These are phyloP conservation scores for Peromyscus eremicus DNA, from an alignment of 2,797 vertebrate genomes.

Conservation along the genomic window DNA sequence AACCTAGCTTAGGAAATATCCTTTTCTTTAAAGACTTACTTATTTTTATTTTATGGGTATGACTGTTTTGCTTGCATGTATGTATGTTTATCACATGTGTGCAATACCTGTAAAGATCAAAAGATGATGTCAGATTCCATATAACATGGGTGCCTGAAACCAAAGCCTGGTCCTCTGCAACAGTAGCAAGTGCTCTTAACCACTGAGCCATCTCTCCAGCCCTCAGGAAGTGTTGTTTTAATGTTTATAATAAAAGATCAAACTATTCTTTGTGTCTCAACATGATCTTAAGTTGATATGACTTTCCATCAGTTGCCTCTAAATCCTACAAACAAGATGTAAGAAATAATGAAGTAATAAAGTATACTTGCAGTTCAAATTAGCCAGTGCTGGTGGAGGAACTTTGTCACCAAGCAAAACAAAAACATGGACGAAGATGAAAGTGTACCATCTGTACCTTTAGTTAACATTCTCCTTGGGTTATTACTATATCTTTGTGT, in stretches of 20 bases:
- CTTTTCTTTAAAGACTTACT: not conserved
- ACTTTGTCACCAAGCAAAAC: not conserved
- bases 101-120: not conserved
- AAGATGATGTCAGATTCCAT: not conserved
- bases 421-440: not conserved
- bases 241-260: not conserved
- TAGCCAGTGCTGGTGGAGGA: not conserved
- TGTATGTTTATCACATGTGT: not conserved
- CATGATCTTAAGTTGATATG: not conserved
- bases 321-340: not conserved
- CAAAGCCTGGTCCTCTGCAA: no score
- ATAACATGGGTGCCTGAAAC: not conserved
- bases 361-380: not conserved
- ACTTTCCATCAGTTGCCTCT: not conserved
- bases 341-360: not conserved
- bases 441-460: not conserved
- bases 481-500: not conserved
- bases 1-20: not conserved
- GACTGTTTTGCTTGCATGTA: not conserved
- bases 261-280: not conserved
- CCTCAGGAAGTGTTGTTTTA: not conserved
- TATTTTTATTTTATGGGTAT: not conserved
- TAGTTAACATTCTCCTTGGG: not conserved
- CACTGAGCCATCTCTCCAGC: not conserved
- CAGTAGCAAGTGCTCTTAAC: not conserved